Conservation (phyloP, 37 sponge, comb jelly and placozoan species). For the Haliclona indistincta region DNA sequence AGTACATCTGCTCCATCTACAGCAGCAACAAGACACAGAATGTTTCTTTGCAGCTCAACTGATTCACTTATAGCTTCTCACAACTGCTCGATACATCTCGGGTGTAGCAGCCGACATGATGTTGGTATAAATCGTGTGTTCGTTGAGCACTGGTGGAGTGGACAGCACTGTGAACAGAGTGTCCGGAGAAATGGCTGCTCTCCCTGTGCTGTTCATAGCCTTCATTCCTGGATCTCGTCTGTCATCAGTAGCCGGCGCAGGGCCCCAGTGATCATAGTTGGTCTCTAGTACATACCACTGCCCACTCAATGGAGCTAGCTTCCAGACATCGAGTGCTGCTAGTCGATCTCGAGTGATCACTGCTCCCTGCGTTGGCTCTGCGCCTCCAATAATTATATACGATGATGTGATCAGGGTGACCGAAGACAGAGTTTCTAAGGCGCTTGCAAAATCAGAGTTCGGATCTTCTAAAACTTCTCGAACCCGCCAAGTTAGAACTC, state of each 20-base stretch:
- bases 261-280: constrained; percentile 92
- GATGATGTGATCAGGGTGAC: constrained; percentile 75
- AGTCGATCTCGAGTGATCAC: constrained; percentile 82
- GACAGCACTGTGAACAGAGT: constrained; percentile 47
- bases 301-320: constrained; percentile 37
- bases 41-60: too few species aligned
- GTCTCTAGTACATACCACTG: constrained; percentile 91
- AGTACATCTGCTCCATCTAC: too few species aligned
- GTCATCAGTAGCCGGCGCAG: constrained; percentile 83
- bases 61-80: too few species aligned
- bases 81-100: too few species aligned
- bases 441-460: constrained; percentile 33
- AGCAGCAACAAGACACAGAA: too few species aligned
- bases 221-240: constrained; percentile 80
- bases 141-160: constrained; percentile 50
- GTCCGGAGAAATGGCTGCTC: constrained; percentile 18
- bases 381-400: constrained; percentile 86
- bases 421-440: constrained; percentile 55
- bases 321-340: constrained; percentile 58
- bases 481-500: constrained; percentile 29
- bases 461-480: constrained; percentile 37
- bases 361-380: constrained; percentile 65
- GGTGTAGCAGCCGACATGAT: too few species aligned
- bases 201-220: constrained; percentile 62
- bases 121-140: constrained; percentile 50